Base-by-base conservation (phyloP, 2,888 invertebrate genomes). In the Ormia ochracea region DNA sequence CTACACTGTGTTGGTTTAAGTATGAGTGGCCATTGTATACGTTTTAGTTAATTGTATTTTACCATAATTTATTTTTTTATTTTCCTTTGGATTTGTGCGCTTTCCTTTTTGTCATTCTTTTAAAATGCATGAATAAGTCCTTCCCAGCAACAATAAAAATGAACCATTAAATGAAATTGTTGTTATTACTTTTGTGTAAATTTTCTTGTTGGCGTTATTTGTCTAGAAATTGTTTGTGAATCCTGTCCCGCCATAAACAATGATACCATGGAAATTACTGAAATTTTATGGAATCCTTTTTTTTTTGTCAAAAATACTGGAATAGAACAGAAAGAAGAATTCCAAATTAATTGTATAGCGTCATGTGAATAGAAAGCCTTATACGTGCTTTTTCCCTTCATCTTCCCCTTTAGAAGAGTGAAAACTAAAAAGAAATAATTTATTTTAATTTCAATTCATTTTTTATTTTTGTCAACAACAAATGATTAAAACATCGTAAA, bases 41-140 rank as follows among this genome's bases (percentile, higher is more conserved):
- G 63, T 54, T 73, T 78, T 73, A 54, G 66, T 78, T 78, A 73
- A 73, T 78, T 78, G 73, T 73, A 68, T 78, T 78, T 78, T 68
- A 28, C 74, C 74, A 78, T 78, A 78, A 78, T 74, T 63, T 74
- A 61, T 74, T 78, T n/a, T n/a, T 78, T 58, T 52, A 38, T 41
- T 69, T 76, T 17, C 48, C 6, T 41, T 54, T 54, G 14, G 43
- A 23, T 54, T 68, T 31, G 10, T 70, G 12, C 41, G 14, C 1
- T 50, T 56, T 33, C 6, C 41, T 33, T 19, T 17, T 17, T 38
- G 19, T 38, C 26, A 26, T 48, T 48, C 23, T 17, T 38, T 66
- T 19, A n/a, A 38, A 52, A 56, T 45, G 68, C 31, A 33, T 56
- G 38, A 52, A 45, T 19, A 14, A n/a, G 54, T 61, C 52, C 61